Evolutionary conservation across 1,140 invertebrate genomes (phyloP), one percentile per base, ranked within the genome.

Genomic region (Tetramorium alpestre): DNA sequence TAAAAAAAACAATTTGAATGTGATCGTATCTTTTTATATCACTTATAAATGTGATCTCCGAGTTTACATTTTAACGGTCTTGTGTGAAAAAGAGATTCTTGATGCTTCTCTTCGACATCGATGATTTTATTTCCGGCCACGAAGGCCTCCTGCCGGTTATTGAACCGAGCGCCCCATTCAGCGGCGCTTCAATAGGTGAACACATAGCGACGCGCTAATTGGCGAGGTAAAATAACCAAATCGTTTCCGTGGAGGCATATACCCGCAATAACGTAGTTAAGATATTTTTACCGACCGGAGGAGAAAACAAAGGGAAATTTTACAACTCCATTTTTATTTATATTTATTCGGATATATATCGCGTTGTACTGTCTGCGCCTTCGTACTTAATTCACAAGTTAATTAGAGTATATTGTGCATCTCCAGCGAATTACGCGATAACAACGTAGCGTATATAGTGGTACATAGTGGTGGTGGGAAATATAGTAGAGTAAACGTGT

Each of bases 181-280:
- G 16, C 7, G 28, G 65, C 56, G 38, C 64, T 77, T 88, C 87
- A 78, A 72, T 64, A 60, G 77, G 25, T 51, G 64, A 65, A 56
- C 62, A 64, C 56, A 62, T 54, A 64, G 18, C 22, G 56, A 38
- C 25, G 69, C 70, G 88, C 82, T 89, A 89, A 89, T 89, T 89
- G 87, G 54, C 84, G 51, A 38, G 49, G 49, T 80, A 76, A 76
- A 85, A 75, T 44, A 76, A 64, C n/a, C 44, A 62, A 80, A 86
- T 56, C 56, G 84, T 25, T 51, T n/a, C 7, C n/a, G 28, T 10
- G 41, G 28, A 41, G 22, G 41, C n/a, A 62, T 54, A 16, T 18
- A 64, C n/a, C 18, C 22, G 22, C 41, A 60, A 70, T 70, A 64
- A 28, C 8, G 16, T 38, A 25, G 54, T 64, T 67, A 49, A 13